phyloP scores from a whole-genome alignment of 2,888 invertebrate species.

The Timema cristinae region DNA sequence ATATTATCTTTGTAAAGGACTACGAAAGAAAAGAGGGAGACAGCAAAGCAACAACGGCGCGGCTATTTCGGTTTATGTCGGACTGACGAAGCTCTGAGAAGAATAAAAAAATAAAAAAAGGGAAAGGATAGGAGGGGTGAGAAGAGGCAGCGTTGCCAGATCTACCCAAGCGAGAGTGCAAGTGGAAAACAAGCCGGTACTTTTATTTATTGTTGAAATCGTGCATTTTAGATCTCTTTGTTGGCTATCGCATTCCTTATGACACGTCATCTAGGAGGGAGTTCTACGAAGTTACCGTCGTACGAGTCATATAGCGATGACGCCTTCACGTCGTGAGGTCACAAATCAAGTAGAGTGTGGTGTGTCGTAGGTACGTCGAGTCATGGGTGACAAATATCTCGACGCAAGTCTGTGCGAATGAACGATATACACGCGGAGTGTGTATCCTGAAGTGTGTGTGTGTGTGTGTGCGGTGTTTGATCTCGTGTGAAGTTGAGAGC shows the following conservation, averaged over 20 bases:
- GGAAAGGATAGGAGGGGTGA: neutral
- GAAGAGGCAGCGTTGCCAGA: constrained; percentile 9
- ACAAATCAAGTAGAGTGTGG: too few relatives aligned
- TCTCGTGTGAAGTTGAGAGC: neutral
- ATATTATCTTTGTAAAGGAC: neutral
- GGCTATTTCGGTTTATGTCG: constrained; percentile 4
- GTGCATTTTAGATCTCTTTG: too few relatives aligned
- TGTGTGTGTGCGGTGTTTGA: neutral
- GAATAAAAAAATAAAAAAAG: neutral
- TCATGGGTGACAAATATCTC: too few relatives aligned
- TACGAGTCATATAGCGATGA: too few relatives aligned
- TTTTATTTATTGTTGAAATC: neutral
- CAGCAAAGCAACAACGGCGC: neutral
- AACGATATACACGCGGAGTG: too few relatives aligned
- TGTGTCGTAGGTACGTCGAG: too few relatives aligned
- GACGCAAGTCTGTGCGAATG: too few relatives aligned
- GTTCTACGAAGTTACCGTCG: too few relatives aligned
- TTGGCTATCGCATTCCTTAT: too few relatives aligned
- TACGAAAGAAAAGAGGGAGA: neutral
- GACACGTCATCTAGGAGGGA: neutral
- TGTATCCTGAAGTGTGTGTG: neutral
- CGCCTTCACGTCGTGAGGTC: too few relatives aligned
- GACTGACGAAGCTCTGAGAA: too few relatives aligned
- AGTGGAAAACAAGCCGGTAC: too few relatives aligned
- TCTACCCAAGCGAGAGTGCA: neutral